Conservation (phyloP, 1,140 invertebrate species). For the Cherax quadricarinatus region DNA sequence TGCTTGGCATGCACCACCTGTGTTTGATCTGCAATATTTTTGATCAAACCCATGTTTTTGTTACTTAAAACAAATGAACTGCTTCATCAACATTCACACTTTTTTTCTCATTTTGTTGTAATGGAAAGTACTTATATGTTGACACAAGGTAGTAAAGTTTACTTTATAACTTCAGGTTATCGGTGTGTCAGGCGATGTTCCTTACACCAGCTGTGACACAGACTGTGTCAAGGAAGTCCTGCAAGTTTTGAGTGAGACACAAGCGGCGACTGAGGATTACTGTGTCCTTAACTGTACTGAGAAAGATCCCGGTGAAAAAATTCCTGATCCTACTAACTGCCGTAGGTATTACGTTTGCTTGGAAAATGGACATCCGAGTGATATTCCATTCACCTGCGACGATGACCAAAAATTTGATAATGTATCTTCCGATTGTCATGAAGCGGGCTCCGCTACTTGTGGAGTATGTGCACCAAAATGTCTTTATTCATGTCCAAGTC, state of each 20-base stretch:
- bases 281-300: not conserved
- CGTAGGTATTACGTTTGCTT: not conserved
- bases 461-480: not conserved
- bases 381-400: not conserved
- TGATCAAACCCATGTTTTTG: too few relatives aligned
- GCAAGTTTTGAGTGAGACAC: too few relatives aligned
- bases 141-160: too few relatives aligned
- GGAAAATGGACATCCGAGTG: not conserved
- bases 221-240: too few relatives aligned
- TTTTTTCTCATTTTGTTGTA: too few relatives aligned
- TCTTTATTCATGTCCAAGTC: not conserved
- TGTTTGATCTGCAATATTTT: too few relatives aligned
- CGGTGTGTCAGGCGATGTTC: not conserved
- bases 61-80: too few relatives aligned
- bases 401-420: not conserved
- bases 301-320: not conserved
- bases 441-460: not conserved
- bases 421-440: not conserved
- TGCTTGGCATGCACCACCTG: fast-evolving
- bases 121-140: too few relatives aligned
- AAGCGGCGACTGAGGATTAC: not conserved
- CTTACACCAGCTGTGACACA: too few relatives aligned
- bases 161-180: not conserved
- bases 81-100: too few relatives aligned
- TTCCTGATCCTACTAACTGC: not conserved